Evolutionary conservation across 1,140 invertebrate species (phyloP), one percentile per base, ranked within the genome.

Genomic region (Neodiprion lecontei): DNA sequence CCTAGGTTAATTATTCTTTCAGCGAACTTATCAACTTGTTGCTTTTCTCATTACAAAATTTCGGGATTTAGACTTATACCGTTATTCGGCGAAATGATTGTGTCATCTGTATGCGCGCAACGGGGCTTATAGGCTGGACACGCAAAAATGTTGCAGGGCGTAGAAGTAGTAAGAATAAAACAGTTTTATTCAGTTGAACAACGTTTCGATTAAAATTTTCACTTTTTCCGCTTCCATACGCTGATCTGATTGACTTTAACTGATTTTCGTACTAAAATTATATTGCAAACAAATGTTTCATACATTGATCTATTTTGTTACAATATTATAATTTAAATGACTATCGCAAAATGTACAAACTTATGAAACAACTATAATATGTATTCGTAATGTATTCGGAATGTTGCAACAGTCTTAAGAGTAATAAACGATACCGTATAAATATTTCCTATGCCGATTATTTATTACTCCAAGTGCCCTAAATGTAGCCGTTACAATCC

Each of bases 51-150:
- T 40, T 3, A 40, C 28, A 40, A 40, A 61, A 61, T 61, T 61
- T 61, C 53, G 53, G 53, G 53, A 61, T 61, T 61, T 61, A 61
- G 11, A 61, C n/a, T 40, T 40, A 40, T 61, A 61, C 53, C 53
- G 53, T 61, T 61, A 61, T 14, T 61, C 53, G 53, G 53, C 53
- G 53, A 61, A 61, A 61, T 61, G 53, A 61, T 61, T 61, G 53
- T 61, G 53, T 61, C 53, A 61, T 8, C 53, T 1, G 53, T 61
- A 61, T 61, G 7, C 53, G 53, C n/a, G n/a, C 53, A 61, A 61
- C 53, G 53, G 53, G 53, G 11, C 53, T 61, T 61, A 17, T 61
- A 14, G 11, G 53, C n/a, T 12, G 53, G 0, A 61, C 8, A 61
- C 7, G 53, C 53, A 61, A 61, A 61, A 61, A 61, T 61, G 5